Base-by-base conservation (phyloP, 2,888 invertebrate genomes). In the Mellilla xanthometata region DNA sequence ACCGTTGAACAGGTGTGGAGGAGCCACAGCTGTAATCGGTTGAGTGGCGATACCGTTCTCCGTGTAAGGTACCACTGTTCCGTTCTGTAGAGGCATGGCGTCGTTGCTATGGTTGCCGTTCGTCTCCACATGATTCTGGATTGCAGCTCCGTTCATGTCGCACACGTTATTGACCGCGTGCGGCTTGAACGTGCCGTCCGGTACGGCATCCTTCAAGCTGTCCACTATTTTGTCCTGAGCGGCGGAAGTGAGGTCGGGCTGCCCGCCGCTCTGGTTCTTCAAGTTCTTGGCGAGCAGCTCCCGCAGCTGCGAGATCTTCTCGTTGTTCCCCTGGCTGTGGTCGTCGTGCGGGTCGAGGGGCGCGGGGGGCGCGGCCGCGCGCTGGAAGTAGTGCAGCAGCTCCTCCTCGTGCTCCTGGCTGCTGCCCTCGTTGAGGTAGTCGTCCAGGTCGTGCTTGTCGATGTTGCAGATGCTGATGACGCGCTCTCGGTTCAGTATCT, bases 401-500 rank as follows among this genome's bases (percentile, higher is more conserved):
- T 96, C 96, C 71, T 95, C 95, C 70, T 95, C 95, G 76, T 96
- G 96, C 69, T 94, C 95, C 66, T 95, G 95, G 70, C 95, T 94
- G 68, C 73, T 84, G 52, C 94, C 94, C 55, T 93, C 94, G 74
- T 94, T 93, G 56, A 96, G 88, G 75, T 95, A 96, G 80, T 95
- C 95, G 74, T 95, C 95, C 53, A 96, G 83, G 52, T 94, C 95
- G 76, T 95, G 95, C 62, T 95, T 94, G 73, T 95, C 95, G 68
- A 95, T 93, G 60, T 94, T 94, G 69, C 94, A 93, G 60, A 95
- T 93, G 74, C 94, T 94, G 60, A 93, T 93, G 15, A 94, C 92
- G 34, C 94, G 91, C 71, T 94, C 94, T 38, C 94, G 85, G 56
- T 91, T 92, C 38, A 93, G 73, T 19, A 92, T 92, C 67, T 90